These are phyloP conservation scores for Patagioenas fasciata DNA, from an alignment of 2,113 vertebrate species.

Conservation along the genomic window DNA sequence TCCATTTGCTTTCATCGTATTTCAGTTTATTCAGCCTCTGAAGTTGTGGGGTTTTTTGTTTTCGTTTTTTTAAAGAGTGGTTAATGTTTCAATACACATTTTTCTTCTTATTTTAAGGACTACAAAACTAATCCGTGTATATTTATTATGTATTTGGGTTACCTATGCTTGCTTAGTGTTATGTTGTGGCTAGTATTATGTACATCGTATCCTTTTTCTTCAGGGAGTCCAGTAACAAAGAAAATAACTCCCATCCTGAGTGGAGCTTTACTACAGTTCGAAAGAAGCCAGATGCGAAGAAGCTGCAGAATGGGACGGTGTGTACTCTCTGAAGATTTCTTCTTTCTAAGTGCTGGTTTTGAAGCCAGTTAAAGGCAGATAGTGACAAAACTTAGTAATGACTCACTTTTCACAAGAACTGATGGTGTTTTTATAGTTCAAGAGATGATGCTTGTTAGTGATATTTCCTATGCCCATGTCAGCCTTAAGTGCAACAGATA, in stretches of 20 bases:
- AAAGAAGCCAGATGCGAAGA: slow-evolving; percentile 89
- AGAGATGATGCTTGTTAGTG: neutral
- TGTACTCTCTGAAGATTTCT: slow-evolving; percentile 13
- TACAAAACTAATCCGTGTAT: neutral
- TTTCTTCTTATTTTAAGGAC: neutral
- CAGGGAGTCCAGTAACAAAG: slow-evolving; percentile 90
- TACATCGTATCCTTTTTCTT: neutral
- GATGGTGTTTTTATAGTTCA: neutral
- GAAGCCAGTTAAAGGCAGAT: neutral
- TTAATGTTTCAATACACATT: neutral
- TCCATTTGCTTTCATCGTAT: neutral
- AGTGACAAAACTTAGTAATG: neutral
- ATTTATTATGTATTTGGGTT: neutral
- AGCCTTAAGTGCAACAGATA: neutral
- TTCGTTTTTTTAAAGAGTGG: neutral
- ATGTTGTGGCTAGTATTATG: neutral
- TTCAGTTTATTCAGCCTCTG: neutral
- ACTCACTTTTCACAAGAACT: neutral
- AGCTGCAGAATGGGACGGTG: slow-evolving; percentile 88
- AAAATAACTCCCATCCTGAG: slow-evolving; percentile 84
- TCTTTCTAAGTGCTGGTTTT: neutral
- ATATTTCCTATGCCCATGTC: neutral
- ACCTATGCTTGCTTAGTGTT: neutral
- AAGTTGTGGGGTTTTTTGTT: neutral
- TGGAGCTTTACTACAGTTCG: slow-evolving; percentile 95